These are phyloP conservation scores for Eupsilia transversa DNA, from an alignment of 2,888 invertebrate species.

Conservation along the genomic window DNA sequence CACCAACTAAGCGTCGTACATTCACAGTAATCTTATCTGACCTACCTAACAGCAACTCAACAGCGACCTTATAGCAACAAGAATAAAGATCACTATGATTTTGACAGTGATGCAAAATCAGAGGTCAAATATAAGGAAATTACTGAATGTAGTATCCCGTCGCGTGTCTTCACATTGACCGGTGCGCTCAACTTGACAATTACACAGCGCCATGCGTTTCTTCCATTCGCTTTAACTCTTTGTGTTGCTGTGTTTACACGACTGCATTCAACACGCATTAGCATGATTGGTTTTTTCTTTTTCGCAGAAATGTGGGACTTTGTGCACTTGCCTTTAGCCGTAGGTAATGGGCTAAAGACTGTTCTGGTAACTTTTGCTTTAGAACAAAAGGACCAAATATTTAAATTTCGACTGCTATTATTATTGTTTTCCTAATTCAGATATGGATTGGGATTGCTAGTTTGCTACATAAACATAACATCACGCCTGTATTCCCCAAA, in stretches of 20 bases:
- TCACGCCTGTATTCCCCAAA: too few species aligned
- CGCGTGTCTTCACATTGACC: not conserved
- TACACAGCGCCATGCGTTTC: conserved; percentile 34
- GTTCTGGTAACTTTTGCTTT: not conserved
- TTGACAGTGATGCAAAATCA: not conserved
- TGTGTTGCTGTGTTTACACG: conserved; percentile 34
- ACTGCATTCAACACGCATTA: conserved; percentile 34
- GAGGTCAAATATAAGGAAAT: not conserved
- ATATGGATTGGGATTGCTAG: not conserved
- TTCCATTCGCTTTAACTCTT: conserved; percentile 54
- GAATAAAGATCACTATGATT: not conserved
- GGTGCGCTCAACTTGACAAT: conserved; percentile 42
- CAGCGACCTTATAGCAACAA: not conserved
- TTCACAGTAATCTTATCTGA: not conserved
- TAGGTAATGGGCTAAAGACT: not conserved
- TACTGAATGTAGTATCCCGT: not conserved
- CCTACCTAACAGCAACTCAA: not conserved
- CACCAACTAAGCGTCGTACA: not conserved
- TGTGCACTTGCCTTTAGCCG: not conserved
- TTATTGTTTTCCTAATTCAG: not conserved
- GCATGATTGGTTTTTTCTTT: not conserved
- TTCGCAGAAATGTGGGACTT: not conserved
- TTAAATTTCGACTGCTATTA: not conserved
- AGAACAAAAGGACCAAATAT: not conserved
- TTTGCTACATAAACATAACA: too few species aligned